Evolutionary conservation across 2,113 vertebrate genomes (phyloP), one percentile per base, ranked within the genome.

Genomic region (Campylomormyrus numenius): DNA sequence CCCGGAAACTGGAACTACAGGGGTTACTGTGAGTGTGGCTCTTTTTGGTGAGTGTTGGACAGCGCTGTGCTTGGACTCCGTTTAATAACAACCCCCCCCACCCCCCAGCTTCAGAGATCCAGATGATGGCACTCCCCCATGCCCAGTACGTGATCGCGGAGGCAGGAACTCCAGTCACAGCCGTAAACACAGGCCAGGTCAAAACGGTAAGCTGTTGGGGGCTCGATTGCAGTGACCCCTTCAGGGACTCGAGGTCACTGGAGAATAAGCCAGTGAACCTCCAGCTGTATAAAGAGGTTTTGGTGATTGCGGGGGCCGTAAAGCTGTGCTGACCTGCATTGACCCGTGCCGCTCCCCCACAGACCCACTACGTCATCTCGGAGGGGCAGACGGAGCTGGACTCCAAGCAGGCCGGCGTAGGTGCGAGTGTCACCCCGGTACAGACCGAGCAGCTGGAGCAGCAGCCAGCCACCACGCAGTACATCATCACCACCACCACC

Each of bases 331-430:
- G 62, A 70, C 27, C n/a, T 2, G 24, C 19, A 48, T 31, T 8
- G 3, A 52, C 21, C 17, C 56, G 24, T 24, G 0, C 46, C 89
- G 0, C 90, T 21, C 24, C 87, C 70, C 5, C 80, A 1, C 93
- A 99, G 98, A 97, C 98, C 5, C 98, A 99, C 93, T 99, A 98
- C 3, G 98, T 99, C n/a, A 97, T 99, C 92, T 98, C 98, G 0
- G 98, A 99, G 93, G 96, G 97, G 70, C 98, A 99, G 90, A 89
- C 96, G 0, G 98, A 99, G 46, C 90, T 99, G 94, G 98, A 99
- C 46, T 92, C 96, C 58, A 99, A 99, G 92, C 97, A 96, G 80
- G 94, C 91, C 10, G 87, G 92, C 0, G 92, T 93, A 85, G 93
- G 96, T 66, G 96, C 97, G 92, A 93, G 93, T 1, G 13, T 94